phyloP scores from a whole-genome alignment of 2,888 invertebrate species.

The Drosophila nigricruria region DNA sequence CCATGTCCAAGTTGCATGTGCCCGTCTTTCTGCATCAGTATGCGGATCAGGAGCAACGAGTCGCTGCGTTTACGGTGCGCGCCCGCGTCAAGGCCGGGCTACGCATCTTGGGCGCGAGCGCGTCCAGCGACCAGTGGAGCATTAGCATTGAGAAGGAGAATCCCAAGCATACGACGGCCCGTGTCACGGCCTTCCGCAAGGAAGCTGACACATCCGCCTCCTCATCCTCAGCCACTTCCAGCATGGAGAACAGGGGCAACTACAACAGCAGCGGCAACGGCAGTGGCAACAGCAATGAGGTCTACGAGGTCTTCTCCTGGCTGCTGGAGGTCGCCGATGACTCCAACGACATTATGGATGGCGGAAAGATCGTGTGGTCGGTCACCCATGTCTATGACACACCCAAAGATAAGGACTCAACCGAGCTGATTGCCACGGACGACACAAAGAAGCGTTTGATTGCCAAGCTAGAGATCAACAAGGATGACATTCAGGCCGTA shows the following conservation, averaged over 20 bases:
- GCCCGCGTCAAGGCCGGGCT: constrained; percentile 96
- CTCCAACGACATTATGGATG: constrained; percentile 91
- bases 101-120: constrained; percentile 92
- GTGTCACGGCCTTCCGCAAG: constrained; percentile 93
- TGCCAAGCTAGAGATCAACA: constrained; percentile 94
- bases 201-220: constrained; percentile 84
- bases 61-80: constrained; percentile 94
- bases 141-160: constrained; percentile 93
- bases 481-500: constrained; percentile 97
- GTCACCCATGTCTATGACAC: constrained; percentile 90
- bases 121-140: constrained; percentile 93
- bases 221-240: constrained; percentile 46
- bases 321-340: constrained; percentile 94
- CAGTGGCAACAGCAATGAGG: constrained; percentile 76
- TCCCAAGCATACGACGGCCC: constrained; percentile 94
- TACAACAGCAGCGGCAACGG: constrained; percentile 24
- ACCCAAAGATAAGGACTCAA: constrained; percentile 84
- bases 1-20: constrained; percentile 94
- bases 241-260: constrained; percentile 48
- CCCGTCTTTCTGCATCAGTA: constrained; percentile 94
- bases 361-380: constrained; percentile 95
- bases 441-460: constrained; percentile 89
- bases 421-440: constrained; percentile 80
- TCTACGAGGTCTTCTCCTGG: constrained; percentile 96
- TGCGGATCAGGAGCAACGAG: constrained; percentile 88